Conservation (phyloP, 1,140 invertebrate species). For the Anadara kagoshimensis region DNA sequence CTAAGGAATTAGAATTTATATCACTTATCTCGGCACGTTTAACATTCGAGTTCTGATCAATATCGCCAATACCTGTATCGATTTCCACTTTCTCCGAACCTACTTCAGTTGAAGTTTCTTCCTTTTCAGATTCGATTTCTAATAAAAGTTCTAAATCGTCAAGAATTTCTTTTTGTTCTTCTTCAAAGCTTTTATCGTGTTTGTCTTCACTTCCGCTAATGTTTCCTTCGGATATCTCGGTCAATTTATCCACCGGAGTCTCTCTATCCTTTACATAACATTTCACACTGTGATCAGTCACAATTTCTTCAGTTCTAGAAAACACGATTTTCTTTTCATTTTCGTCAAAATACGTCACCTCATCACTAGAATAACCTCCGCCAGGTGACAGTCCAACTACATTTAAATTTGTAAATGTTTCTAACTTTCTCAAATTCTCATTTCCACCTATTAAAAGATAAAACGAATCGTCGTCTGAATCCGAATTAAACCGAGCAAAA, state of each 20-base stretch:
- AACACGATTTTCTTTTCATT: conserved; percentile 26
- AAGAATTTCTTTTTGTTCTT: conserved; percentile 1
- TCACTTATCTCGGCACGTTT: no score
- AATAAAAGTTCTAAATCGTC: conserved; percentile 1
- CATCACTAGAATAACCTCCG: background rate
- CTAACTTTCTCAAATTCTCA: conserved; percentile 23
- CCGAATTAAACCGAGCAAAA: conserved; percentile 23
- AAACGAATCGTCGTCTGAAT: conserved; percentile 36
- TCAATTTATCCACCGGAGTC: background rate
- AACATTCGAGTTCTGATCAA: no score
- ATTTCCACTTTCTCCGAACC: no score
- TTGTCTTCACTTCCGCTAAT: conserved; percentile 9
- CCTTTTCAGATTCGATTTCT: background rate
- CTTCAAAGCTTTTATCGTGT: background rate
- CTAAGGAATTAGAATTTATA: no score
- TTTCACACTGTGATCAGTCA: conserved; percentile 22
- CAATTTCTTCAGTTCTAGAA: conserved; percentile 31
- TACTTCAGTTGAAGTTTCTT: background rate
- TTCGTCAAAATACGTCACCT: conserved; percentile 3
- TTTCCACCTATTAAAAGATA: conserved; percentile 29
- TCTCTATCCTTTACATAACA: conserved; percentile 32
- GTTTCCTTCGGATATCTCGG: background rate
- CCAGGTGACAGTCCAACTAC: conserved; percentile 5
- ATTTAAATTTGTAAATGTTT: conserved; percentile 21
- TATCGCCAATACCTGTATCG: no score